phyloP scores from a whole-genome alignment of 2,888 invertebrate species.

The Drosophila stalkeri region DNA sequence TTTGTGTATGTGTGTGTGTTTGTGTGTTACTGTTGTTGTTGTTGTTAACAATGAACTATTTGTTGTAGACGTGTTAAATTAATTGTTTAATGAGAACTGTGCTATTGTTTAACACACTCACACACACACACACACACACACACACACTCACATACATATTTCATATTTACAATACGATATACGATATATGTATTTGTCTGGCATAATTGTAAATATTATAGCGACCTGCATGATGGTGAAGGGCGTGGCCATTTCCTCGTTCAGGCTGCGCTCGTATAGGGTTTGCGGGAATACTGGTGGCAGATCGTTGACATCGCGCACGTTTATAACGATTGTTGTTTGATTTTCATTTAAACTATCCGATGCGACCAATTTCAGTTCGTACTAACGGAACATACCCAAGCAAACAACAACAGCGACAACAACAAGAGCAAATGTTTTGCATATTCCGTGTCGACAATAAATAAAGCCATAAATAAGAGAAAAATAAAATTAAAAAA shows the following conservation, averaged over 20 bases:
- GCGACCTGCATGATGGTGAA: constrained; percentile 92
- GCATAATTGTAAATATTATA: constrained; percentile 50
- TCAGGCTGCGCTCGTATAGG: constrained; percentile 90
- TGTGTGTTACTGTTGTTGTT: constrained; percentile 30
- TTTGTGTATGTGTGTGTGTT: background rate
- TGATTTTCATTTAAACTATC: constrained; percentile 96
- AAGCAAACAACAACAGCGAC: constrained; percentile 17
- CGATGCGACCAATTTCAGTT: constrained; percentile 94
- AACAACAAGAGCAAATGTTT: constrained; percentile 25
- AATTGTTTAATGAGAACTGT: constrained; percentile 51
- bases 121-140: constrained; percentile 11
- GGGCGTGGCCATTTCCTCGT: constrained; percentile 91
- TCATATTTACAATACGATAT: constrained; percentile 35
- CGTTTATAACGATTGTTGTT: constrained; percentile 92
- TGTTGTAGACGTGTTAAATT: constrained; percentile 52
- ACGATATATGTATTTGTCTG: constrained; percentile 8
- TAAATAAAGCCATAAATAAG: constrained; percentile 56
- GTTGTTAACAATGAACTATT: constrained; percentile 41
- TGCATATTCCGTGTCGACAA: constrained; percentile 26
- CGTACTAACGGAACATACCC: constrained; percentile 87
- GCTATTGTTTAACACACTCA: constrained; percentile 32
- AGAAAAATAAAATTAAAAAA: constrained; percentile 57
- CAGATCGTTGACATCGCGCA: constrained; percentile 95
- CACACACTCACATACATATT: background rate
- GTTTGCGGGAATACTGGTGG: constrained; percentile 92